phyloP scores from a whole-genome alignment of 2,888 invertebrate genomes.

The Altica lythri region DNA sequence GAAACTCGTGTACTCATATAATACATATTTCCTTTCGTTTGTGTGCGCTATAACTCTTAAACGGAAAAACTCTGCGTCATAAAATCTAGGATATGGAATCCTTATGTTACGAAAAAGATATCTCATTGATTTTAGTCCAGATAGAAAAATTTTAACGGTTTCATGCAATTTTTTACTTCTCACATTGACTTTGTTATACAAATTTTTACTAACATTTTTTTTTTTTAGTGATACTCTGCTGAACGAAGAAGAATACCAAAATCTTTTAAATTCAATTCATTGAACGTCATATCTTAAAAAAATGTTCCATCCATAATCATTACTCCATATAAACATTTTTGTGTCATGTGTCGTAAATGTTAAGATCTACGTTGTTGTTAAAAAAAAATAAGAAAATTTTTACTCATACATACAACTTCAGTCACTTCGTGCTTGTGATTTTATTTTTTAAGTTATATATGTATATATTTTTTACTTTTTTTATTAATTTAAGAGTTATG shows the following conservation, averaged over 20 bases:
- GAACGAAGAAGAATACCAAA: slow-evolving; percentile 50
- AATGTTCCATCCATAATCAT: slow-evolving; percentile 26
- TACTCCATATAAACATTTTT: slow-evolving; percentile 23
- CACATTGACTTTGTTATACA: not conserved
- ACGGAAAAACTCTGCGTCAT: not conserved
- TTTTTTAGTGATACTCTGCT: slow-evolving; percentile 44
- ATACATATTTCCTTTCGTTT: too few relatives aligned
- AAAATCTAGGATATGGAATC: not conserved
- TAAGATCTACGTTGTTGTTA: slow-evolving; percentile 22
- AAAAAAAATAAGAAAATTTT: slow-evolving; percentile 12
- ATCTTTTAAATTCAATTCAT: slow-evolving; percentile 46
- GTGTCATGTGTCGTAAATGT: slow-evolving; percentile 25
- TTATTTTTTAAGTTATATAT: not conserved
- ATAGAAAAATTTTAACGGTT: too few relatives aligned
- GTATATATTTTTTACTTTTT: too few relatives aligned
- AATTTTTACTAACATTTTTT: too few relatives aligned
- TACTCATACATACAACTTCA: slow-evolving; percentile 10
- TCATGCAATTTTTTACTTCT: not conserved
- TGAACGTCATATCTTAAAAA: slow-evolving; percentile 32
- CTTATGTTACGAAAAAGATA: too few relatives aligned
- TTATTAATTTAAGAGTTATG: too few relatives aligned
- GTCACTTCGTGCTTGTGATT: slow-evolving; percentile 10
- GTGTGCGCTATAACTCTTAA: too few relatives aligned
- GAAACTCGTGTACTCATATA: too few relatives aligned
- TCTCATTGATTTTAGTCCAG: too few relatives aligned